Base-by-base conservation (phyloP, 2,888 invertebrate genomes). In the Netelia melanura region DNA sequence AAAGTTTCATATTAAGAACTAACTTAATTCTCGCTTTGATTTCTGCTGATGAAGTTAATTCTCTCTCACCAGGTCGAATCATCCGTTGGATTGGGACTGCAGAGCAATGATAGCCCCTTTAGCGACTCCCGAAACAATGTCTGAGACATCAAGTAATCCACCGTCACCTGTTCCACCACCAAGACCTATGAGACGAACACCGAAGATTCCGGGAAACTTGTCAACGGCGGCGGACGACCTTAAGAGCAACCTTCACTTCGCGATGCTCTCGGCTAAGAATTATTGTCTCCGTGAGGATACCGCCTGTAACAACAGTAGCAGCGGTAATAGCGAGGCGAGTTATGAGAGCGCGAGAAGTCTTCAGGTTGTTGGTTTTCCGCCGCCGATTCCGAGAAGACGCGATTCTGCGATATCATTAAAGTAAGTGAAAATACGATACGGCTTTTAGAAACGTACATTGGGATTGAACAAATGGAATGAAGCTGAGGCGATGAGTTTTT, bases 41-140 rank as follows among this genome's bases (percentile, higher is more conserved):
- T 52, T 11, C 38, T 62, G 48, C 21, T 52, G 17, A n/a, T 38
- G 56, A 78, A 62, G 11, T 17, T 23, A 58, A 61, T 17, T 38
- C 14, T 11, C 11, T 56, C 14, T 30, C 10, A 58, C 44, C 80
- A 89, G 91, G 72, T 89, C 88, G 78, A 87, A 86, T 77, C 88
- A 87, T 80, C 87, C 88, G 30, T 76, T 89, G 87, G 85, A 92
- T 86, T 90, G 94, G 93, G 90, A 93, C 86, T 88, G 91, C 81
- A 71, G 90, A 64, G 87, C 91, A 84, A 89, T 96, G 0, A 93
- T 96, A 84, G 98, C 97, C 0, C 97, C 98, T 0, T 92, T 98
- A 25, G 98, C 98, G 10, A 97, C 97, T 74, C 97, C 97, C 0
- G 97, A 98, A 92, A 97, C 97, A 0, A 93, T 98, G 14, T 97